A percentile compares a stretch with the other conserved stretches of the same genome.
Conservation (phyloP, 1,140 invertebrate species). For the Panonychus citri region DNA sequence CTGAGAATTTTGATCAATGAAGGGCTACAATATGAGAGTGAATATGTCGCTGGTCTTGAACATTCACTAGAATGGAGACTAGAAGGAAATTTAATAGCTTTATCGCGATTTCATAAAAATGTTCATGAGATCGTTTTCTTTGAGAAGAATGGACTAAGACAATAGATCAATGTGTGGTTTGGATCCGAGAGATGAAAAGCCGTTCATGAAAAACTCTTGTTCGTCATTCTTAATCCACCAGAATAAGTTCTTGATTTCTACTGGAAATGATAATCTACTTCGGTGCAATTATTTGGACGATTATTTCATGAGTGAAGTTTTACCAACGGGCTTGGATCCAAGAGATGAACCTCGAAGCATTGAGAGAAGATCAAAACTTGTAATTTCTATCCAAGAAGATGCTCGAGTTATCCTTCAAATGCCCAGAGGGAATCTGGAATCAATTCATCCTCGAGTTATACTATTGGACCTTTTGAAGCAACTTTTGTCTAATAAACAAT, state of each 20-base stretch:
- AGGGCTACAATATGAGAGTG: slow-evolving; percentile 45
- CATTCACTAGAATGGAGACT: slow-evolving; percentile 48
- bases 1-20: slow-evolving; percentile 51
- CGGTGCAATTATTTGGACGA: slow-evolving; percentile 28
- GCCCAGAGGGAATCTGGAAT: slow-evolving; percentile 74
- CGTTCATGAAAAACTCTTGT: not conserved
- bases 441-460: slow-evolving; percentile 53
- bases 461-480: slow-evolving; percentile 40
- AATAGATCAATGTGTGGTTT: slow-evolving; percentile 43
- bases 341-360: slow-evolving; percentile 29
- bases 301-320: not conserved
- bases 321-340: not conserved
- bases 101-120: slow-evolving; percentile 32
- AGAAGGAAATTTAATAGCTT: slow-evolving; percentile 48
- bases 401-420: slow-evolving; percentile 58
- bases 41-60: slow-evolving; percentile 40
- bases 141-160: slow-evolving; percentile 74
- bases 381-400: slow-evolving; percentile 37
- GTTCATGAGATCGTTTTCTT: slow-evolving; percentile 51
- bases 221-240: slow-evolving; percentile 1
- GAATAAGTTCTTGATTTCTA: slow-evolving; percentile 19
- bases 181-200: not conserved
- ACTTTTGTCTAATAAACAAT: slow-evolving; percentile 32
- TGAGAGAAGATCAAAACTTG: slow-evolving; percentile 51
- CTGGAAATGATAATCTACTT: slow-evolving; percentile 41